Base-by-base conservation (phyloP, 2,113 vertebrate species). In the Myxocyprinus asiaticus region DNA sequence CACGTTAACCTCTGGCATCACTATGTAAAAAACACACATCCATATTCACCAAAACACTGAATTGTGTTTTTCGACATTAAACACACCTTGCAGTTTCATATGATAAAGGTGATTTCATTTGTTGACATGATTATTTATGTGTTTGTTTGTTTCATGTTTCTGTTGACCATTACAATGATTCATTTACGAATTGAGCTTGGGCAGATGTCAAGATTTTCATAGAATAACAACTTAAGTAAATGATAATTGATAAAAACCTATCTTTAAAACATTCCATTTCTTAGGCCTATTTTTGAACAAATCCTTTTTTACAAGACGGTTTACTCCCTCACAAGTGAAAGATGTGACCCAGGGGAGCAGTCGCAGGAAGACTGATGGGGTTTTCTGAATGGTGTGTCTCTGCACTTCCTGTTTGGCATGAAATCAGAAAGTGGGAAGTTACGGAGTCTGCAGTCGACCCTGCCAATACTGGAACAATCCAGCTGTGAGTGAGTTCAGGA, bases 1-100 rank as follows among this genome's bases (percentile, higher is more conserved):
- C 22, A 33, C 22, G 22, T 33, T 33, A 33, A 33, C 22, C 22
- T 33, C 22, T 33, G 22, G 22, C 22, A 33, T 33, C 22, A 33
- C 22, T 33, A 33, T 33, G 3, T 3, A 33, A 33, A 33, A 33
- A 33, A 93, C 92, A 90, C 85, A 92, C 90, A 77, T 88, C 67
- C 51, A 77, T 56, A 56, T 48, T 33, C 22, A 33, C 22, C 22
- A 33, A 33, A 33, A 33, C 22, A 33, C 22, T 33, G 22, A 33
- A 33, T 33, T 33, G 22, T 33, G 22, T 33, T 33, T 33, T 33
- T 33, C 3, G 22, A 33, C 22, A 33, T 33, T 33, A 33, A 33
- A 33, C 22, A 33, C 22, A 33, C n/a, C n/a, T n/a, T n/a, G n/a
- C 22, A 33, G 22, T 33, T 33, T 33, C 22, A 33, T 33, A 33